Base-by-base conservation (phyloP, 2,888 invertebrate genomes). In the Stratiomys singularior region DNA sequence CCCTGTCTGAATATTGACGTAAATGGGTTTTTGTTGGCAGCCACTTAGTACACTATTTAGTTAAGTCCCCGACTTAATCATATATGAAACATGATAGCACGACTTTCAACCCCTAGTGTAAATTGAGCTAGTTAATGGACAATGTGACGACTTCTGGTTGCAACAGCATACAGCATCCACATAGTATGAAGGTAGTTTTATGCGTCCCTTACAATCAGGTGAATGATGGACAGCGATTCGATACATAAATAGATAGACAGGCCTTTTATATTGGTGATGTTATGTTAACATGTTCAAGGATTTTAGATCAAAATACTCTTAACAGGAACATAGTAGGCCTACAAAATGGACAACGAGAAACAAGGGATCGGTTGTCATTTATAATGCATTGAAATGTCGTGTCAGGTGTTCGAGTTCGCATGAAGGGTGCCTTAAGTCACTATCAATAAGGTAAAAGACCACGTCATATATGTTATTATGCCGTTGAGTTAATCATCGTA, bases 41-140 rank as follows among this genome's bases (percentile, higher is more conserved):
- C 37, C 44, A 74, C 58, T 74, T 58, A 58, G 74, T 58, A 74
- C 60, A 21, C 74, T 74, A 58, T 74, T 74, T 74, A 58, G 60
- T 37, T 58, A 74, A 74, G 74, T 13, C 69, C 37, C 47, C 58
- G 27, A 52, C 64, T 60, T 77, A 79, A 77, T 77, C 79, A 77
- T 66, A 77, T 74, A 76, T 76, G 79, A 79, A 79, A 79, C 79
- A 69, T 67, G 76, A 79, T 76, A 77, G 63, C 76, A 69, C 69
- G 74, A 37, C 74, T 58, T 74, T 60, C 60, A 74, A 58, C 74
- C 74, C 58, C 58, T 25, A 58, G 44, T 37, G 58, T 74, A 74
- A 74, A 74, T 60, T 23, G 74, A 74, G 44, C 60, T 60, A 74
- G 58, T 74, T 74, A 74, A 74, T 74, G 74, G 74, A 58, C 23